These are phyloP conservation scores for Rhagologus leucostigma DNA, from an alignment of 2,113 vertebrate genomes.

Conservation along the genomic window DNA sequence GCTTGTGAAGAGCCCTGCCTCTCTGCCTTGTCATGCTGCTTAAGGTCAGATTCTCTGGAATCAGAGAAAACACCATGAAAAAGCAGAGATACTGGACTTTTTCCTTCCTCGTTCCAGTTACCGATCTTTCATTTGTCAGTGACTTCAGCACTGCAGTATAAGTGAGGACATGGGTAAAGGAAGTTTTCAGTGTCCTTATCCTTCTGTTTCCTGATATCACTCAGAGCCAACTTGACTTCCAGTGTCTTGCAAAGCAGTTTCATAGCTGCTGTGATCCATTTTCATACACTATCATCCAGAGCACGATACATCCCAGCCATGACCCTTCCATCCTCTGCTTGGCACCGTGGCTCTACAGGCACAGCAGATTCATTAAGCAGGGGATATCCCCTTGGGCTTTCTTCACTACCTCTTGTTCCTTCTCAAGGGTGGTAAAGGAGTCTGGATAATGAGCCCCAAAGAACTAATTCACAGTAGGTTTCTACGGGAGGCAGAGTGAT, in stretches of 20 bases:
- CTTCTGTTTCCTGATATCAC: not conserved
- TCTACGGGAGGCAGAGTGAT: not conserved
- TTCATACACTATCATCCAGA: not conserved
- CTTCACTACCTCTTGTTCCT: not conserved
- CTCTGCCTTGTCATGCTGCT: not conserved
- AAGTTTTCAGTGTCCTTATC: not conserved
- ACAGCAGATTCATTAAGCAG: not conserved
- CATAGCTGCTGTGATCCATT: not conserved
- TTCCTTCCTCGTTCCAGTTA: not conserved
- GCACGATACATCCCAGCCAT: not conserved
- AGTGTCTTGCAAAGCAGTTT: not conserved
- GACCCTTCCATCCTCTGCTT: not conserved
- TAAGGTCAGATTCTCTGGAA: not conserved
- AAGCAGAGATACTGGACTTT: not conserved
- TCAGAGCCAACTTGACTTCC: not conserved
- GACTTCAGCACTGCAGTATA: not conserved
- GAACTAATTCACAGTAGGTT: not conserved
- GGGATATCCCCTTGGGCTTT: not conserved
- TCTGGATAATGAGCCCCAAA: not conserved
- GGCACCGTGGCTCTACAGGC: not conserved
- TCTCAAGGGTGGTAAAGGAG: not conserved
- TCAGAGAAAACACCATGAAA: not conserved
- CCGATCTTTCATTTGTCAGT: not conserved
- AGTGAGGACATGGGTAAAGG: not conserved
- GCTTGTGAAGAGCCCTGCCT: not conserved